A percentile compares a stretch with the other conserved stretches of the same genome.
Evolutionary conservation across 2,797 vertebrate genomes (phyloP).

Genomic region (Rhincodon typus): DNA sequence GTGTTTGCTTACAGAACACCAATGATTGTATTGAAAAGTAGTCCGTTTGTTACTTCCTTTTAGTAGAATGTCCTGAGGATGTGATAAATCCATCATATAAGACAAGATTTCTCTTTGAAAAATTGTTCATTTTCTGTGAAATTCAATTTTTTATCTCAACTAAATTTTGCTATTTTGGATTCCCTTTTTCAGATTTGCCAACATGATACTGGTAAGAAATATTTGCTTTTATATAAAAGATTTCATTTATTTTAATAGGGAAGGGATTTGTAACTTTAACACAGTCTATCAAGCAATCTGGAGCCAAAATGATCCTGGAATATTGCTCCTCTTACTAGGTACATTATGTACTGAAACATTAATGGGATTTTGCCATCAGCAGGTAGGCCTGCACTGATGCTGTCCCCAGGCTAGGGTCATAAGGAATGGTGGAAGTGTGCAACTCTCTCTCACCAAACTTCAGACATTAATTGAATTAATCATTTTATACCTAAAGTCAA

Average conservation of each 20-base stretch:
- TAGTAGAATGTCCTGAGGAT: neutral
- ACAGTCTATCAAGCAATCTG: neutral
- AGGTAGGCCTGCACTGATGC: neutral
- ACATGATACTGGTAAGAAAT: neutral
- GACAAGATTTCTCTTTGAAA: neutral
- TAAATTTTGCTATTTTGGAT: neutral
- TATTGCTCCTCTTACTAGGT: neutral
- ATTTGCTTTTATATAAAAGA: neutral
- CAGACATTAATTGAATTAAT: no score
- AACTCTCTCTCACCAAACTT: no score
- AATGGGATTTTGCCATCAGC: no score
- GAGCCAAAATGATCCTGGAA: neutral
- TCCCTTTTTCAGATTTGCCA: neutral
- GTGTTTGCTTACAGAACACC: neutral
- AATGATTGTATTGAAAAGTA: neutral
- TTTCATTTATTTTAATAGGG: neutral
- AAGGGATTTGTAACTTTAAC: neutral
- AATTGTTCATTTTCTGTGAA: neutral
- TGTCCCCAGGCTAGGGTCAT: neutral
- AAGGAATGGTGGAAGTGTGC: no score
- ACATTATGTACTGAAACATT: no score
- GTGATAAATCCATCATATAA: neutral
- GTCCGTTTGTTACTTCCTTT: neutral
- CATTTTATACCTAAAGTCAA: no score
- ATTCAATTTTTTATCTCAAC: neutral